These are phyloP conservation scores for Phragmatobia fuliginosa DNA, from an alignment of 2,888 invertebrate genomes.

Conservation along the genomic window DNA sequence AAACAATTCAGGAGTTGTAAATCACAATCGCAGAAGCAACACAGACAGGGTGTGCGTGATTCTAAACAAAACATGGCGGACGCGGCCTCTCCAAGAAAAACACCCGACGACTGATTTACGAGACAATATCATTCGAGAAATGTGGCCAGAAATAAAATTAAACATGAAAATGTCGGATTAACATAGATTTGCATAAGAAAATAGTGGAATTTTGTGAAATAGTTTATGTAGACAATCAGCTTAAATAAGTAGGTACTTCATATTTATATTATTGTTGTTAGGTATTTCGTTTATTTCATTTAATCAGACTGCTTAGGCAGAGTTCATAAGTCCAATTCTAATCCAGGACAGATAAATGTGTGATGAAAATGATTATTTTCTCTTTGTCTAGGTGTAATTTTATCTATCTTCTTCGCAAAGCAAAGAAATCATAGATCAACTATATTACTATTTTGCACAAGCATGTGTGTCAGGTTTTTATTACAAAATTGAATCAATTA, in stretches of 20 bases:
- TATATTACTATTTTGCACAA: too few species aligned
- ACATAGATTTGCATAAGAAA: constrained; percentile 71
- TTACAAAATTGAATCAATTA: not conserved
- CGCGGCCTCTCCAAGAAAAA: constrained; percentile 82
- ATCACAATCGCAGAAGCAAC: constrained; percentile 76
- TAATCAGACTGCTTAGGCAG: not conserved
- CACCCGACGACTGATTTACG: constrained; percentile 84
- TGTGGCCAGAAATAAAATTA: constrained; percentile 81
- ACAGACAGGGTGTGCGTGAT: constrained; percentile 83
- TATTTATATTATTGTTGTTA: not conserved
- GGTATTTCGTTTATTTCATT: not conserved
- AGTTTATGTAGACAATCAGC: constrained; percentile 40
- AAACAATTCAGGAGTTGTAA: constrained; percentile 73
- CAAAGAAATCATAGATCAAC: too few species aligned
- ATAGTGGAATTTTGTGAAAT: constrained; percentile 47
- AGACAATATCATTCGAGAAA: constrained; percentile 83
- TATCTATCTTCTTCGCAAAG: not conserved
- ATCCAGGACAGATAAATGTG: not conserved
- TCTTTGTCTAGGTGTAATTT: not conserved
- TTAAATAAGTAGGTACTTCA: constrained; percentile 11
- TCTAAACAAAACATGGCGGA: constrained; percentile 82
- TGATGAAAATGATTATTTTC: not conserved
- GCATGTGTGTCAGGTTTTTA: not conserved
- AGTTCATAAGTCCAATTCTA: not conserved
- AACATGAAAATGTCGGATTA: constrained; percentile 75